Conservation (phyloP, 1,140 invertebrate species). For the Heterodera schachtii region DNA sequence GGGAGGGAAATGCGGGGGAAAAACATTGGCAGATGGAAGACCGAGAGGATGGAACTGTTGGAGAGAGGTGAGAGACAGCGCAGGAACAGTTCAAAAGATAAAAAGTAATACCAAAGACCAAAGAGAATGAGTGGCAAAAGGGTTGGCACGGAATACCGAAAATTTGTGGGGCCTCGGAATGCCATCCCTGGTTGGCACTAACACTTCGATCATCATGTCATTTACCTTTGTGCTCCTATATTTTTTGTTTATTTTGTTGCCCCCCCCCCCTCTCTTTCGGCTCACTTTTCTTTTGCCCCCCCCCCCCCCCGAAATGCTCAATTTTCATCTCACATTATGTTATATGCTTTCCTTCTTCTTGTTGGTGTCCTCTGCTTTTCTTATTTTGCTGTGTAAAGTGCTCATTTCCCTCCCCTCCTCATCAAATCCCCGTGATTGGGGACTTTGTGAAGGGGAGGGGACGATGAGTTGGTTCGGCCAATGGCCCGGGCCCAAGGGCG, state of each 20-base stretch:
- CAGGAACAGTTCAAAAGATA: neutral
- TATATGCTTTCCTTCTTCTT: neutral
- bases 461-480: neutral
- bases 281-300: too few species aligned
- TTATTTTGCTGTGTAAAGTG: neutral
- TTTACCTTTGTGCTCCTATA: too few species aligned
- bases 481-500: neutral
- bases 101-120: too few species aligned
- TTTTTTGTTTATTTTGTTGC: too few species aligned
- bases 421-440: neutral
- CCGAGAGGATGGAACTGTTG: constrained; percentile 1
- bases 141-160: too few species aligned
- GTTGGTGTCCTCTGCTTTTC: too few species aligned
- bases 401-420: neutral
- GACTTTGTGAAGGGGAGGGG: neutral
- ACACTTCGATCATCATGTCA: too few species aligned
- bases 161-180: too few species aligned
- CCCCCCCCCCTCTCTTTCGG: too few species aligned
- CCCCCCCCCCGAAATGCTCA: too few species aligned
- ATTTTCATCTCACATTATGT: neutral
- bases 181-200: too few species aligned
- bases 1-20: neutral
- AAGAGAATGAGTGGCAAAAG: too few species aligned
- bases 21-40: neutral
- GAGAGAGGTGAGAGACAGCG: neutral